These are phyloP conservation scores for Eulimnadia texana DNA, from an alignment of 1,140 invertebrate genomes.

Conservation along the genomic window DNA sequence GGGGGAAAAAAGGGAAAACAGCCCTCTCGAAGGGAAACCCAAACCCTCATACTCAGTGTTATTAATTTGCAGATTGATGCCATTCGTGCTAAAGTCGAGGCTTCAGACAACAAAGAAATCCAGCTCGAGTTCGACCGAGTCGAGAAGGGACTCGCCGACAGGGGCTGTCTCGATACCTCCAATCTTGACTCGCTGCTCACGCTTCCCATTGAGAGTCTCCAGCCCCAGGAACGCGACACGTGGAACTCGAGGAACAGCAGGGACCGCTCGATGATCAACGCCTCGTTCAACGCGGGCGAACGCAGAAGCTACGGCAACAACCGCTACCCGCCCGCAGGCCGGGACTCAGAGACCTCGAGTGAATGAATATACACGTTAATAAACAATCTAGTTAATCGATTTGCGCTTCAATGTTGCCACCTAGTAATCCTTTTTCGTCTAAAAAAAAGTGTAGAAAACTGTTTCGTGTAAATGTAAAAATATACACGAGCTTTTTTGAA, in stretches of 20 bases:
- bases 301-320: not conserved
- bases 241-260: conserved; percentile 1
- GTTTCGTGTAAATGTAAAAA: too few species aligned
- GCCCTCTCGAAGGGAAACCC: too few species aligned
- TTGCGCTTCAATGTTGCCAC: not conserved
- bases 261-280: conserved; percentile 7
- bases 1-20: too few species aligned
- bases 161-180: conserved; percentile 26
- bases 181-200: conserved; percentile 1
- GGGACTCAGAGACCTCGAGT: conserved; percentile 11
- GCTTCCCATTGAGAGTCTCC: not conserved
- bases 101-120: conserved; percentile 26
- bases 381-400: not conserved
- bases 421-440: not conserved
- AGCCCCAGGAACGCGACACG: conserved; percentile 7
- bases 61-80: conserved; percentile 30
- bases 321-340: conserved; percentile 12
- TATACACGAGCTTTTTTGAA: too few species aligned
- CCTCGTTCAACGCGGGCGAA: not conserved
- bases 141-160: conserved; percentile 28
- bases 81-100: conserved; percentile 28
- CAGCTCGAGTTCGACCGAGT: conserved; percentile 31
- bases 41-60: too few species aligned
- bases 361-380: not conserved
- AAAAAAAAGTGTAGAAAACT: not conserved